Conservation (phyloP, 2,888 invertebrate genomes). For the Phortica okadai region DNA sequence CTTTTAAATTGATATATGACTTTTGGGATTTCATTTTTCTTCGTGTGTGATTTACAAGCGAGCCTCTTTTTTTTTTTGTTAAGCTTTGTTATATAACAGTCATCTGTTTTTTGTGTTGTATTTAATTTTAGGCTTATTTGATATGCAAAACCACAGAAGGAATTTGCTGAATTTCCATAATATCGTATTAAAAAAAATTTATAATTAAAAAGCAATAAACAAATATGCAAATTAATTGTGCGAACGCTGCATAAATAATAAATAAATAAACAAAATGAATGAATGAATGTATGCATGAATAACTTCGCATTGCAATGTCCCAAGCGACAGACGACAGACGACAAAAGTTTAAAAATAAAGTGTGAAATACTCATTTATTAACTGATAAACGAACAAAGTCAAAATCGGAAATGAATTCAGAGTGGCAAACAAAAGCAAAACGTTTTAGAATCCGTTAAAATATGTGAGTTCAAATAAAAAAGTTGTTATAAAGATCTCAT, state of each 20-base stretch:
- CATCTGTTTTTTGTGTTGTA: too few species aligned
- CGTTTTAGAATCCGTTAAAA: not conserved
- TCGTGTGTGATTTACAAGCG: not conserved
- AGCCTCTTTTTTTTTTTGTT: not conserved
- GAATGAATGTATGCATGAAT: conserved; percentile 6
- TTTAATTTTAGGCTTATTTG: too few species aligned
- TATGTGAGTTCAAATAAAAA: too few species aligned
- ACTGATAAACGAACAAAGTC: not conserved
- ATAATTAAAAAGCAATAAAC: conserved; percentile 14
- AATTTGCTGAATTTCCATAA: too few species aligned
- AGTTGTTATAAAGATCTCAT: too few species aligned
- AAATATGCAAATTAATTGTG: conserved; percentile 12
- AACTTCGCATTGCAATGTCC: not conserved
- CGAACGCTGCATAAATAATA: conserved; percentile 19
- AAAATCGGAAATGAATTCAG: not conserved
- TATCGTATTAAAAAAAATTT: not conserved
- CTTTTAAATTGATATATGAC: not conserved
- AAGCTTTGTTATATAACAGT: conserved; percentile 46
- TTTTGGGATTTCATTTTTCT: not conserved
- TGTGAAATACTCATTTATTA: not conserved
- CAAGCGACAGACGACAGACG: not conserved
- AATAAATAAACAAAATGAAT: not conserved
- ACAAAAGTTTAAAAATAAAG: conserved; percentile 2
- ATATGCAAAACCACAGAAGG: too few species aligned
- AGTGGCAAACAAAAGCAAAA: not conserved